Evolutionary conservation across 1,140 invertebrate species (phyloP), one percentile per base, ranked within the genome.

Genomic region (Cryptotermes secundus): DNA sequence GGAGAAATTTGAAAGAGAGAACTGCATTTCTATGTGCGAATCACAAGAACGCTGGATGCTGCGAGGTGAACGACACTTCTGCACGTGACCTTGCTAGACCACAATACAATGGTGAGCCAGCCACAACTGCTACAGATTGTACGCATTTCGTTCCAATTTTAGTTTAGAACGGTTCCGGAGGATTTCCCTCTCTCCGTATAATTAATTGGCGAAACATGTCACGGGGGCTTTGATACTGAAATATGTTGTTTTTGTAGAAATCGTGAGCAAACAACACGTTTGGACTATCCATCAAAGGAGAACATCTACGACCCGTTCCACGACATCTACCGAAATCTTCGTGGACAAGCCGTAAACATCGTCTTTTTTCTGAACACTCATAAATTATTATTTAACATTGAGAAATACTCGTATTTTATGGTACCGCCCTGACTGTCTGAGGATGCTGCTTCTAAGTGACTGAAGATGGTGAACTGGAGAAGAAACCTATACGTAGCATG

Each of bases 211-310:
- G 31, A 72, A 72, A 72, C 59, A 72, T 14, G n/a, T 72, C 59
- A 72, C 59, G 59, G 59, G 59, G n/a, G 59, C 59, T 72, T n/a
- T 72, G 59, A 72, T 26, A 72, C 31, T 72, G 59, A 72, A 72
- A n/a, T 26, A n/a, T 72, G 59, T 72, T 72, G 59, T 72, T 31
- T 26, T 72, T 72, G 59, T 10, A 31, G 59, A 26, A 72, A 72
- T 72, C 59, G 59, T 72, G 59, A 72, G 59, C 59, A 72, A 72
- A 72, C 59, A 72, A n/a, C 59, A 72, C 59, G 59, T 14, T 31
- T 7, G 26, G 59, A 72, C 19, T 6, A 72, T 72, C 59, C 59
- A 72, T 31, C 59, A 72, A 31, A 72, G 59, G n/a, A 26, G 53
- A 59, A 59, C 53, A 59, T 19, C 53, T 7, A 72, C 59, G n/a